phyloP scores from a whole-genome alignment of 2,113 vertebrate species.

The Butorides virescens region DNA sequence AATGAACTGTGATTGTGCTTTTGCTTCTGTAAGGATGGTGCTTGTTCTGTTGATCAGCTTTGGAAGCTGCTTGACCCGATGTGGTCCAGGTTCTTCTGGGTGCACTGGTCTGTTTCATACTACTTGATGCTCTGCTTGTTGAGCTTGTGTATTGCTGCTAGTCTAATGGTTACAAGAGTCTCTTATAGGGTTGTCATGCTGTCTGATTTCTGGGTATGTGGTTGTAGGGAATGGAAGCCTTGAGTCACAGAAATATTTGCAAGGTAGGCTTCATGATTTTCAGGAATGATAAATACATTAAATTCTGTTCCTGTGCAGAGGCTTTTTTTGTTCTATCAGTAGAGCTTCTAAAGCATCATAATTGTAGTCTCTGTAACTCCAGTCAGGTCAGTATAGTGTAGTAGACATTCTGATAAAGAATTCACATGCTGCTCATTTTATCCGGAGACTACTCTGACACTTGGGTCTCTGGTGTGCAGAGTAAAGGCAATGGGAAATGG shows the following conservation, averaged over 20 bases:
- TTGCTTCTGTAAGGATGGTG: not conserved
- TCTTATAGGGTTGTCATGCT: not conserved
- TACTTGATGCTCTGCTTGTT: not conserved
- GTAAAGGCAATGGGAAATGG: not conserved
- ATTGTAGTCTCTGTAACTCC: not conserved
- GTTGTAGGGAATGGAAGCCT: not conserved
- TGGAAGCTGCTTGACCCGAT: not conserved
- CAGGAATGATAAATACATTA: not conserved
- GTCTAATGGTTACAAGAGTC: rapidly evolving
- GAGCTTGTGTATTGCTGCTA: not conserved
- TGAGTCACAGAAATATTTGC: not conserved
- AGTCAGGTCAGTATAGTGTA: not conserved
- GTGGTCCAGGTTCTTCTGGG: not conserved
- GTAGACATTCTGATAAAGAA: not conserved
- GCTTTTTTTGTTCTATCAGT: not conserved
- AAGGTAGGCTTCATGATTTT: not conserved
- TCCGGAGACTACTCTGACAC: not conserved
- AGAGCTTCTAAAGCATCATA: not conserved
- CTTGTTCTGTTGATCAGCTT: not conserved
- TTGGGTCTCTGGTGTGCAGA: not conserved
- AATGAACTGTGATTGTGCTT: not conserved
- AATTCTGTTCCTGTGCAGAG: not conserved
- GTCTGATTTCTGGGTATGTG: not conserved
- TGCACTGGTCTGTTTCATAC: not conserved
- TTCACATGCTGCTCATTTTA: not conserved